Percentiles rank a stretch among this genome's conserved stretches.
Evolutionary conservation across 2,888 invertebrate species (phyloP).

Genomic region (Buathra laborator): DNA sequence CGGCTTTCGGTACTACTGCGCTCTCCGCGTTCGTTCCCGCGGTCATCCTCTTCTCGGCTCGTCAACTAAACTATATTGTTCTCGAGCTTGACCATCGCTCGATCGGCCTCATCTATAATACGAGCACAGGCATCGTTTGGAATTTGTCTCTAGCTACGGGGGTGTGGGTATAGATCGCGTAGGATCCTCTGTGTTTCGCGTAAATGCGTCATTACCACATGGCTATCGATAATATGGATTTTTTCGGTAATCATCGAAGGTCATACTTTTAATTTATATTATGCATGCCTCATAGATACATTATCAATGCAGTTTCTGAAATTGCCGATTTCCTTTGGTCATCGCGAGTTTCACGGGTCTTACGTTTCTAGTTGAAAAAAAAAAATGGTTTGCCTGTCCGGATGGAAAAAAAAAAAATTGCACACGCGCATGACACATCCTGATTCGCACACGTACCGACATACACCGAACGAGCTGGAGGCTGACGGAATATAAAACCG

Average conservation of each 20-base stretch:
- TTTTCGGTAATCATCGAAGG: not conserved
- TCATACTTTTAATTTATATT: not conserved
- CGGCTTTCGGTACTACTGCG: slow-evolving; percentile 28
- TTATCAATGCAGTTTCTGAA: not conserved
- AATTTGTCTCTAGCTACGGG: not conserved
- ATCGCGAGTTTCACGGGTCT: not conserved
- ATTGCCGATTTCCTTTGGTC: not conserved
- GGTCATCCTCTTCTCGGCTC: not conserved
- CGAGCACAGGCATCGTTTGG: not conserved
- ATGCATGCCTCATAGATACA: not conserved
- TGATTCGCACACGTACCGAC: slow-evolving; percentile 13
- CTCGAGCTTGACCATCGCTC: not conserved
- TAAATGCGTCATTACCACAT: not conserved
- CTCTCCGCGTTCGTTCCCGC: slow-evolving; percentile 16
- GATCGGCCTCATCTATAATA: not conserved
- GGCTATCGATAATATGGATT: not conserved
- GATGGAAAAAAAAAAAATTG: not conserved
- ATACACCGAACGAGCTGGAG: slow-evolving; percentile 5
- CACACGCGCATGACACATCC: not conserved
- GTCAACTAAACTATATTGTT: not conserved
- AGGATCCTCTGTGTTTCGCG: not conserved
- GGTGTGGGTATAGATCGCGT: not conserved
- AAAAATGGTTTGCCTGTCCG: not conserved
- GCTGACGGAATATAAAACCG: slow-evolving; percentile 35
- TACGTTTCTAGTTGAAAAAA: not conserved